phyloP scores from a whole-genome alignment of 2,888 invertebrate genomes.

The Sicus ferrugineus region DNA sequence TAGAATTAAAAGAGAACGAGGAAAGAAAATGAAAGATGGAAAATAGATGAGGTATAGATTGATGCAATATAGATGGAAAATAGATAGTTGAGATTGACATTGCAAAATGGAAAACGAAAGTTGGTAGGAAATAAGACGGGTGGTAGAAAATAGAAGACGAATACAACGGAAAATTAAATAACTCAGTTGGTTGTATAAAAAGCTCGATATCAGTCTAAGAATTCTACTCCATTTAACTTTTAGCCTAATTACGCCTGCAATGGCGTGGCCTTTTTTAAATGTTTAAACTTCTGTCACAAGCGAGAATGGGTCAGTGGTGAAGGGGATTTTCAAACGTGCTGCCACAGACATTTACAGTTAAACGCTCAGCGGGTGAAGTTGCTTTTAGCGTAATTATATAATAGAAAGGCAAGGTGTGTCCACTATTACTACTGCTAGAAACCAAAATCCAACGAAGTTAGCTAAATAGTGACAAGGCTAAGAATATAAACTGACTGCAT shows the following conservation, averaged over 20 bases:
- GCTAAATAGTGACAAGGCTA: not conserved
- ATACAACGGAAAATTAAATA: too few relatives aligned
- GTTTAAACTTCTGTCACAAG: not conserved
- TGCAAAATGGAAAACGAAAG: too few relatives aligned
- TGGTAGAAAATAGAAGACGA: too few relatives aligned
- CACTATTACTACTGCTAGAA: not conserved
- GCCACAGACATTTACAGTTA: constrained; percentile 1
- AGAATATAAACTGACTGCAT: not conserved
- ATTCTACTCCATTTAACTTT: too few relatives aligned
- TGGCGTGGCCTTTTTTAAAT: not conserved
- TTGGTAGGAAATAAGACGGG: too few relatives aligned
- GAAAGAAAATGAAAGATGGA: too few relatives aligned
- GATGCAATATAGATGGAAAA: too few relatives aligned
- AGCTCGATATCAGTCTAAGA: too few relatives aligned
- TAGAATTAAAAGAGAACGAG: too few relatives aligned
- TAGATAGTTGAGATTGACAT: too few relatives aligned
- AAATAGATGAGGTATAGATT: too few relatives aligned
- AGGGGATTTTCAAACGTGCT: not conserved
- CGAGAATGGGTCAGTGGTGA: not conserved
- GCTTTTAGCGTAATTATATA: not conserved
- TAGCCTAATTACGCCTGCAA: not conserved
- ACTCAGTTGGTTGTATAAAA: too few relatives aligned
- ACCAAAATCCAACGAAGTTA: not conserved
- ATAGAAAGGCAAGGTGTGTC: constrained; percentile 14
- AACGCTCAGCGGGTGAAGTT: constrained; percentile 2